Evolutionary conservation across 1,140 invertebrate genomes (phyloP), one percentile per base, ranked within the genome.

Genomic region (Heliconius nattereri): DNA sequence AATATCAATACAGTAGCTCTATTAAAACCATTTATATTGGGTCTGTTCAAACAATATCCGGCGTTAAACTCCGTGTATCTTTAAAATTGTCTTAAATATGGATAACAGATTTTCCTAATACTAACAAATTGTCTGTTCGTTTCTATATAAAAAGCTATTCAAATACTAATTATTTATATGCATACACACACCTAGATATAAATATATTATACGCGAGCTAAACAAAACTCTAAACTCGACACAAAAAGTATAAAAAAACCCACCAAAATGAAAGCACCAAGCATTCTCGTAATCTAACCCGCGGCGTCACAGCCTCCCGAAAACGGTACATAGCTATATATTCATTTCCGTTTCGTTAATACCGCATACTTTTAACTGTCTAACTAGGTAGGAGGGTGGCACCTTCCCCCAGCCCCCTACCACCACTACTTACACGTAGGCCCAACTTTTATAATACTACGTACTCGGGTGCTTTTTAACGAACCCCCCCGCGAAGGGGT

Each of bases 371-470:
- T 94, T 94, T 94, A 92, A 92, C 92, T 94, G 92, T 91, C 89
- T 90, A 90, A 90, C 88, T 90, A 89, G 89, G 89, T 89, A 85
- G 88, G 83, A 80, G 83, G 82, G 60, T 29, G 60, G 60, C 60
- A 23, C 77, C 78, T 72, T n/a, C 72, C 84, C 77, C 74, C 20
- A 70, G 78, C 84, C 83, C 83, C 81, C 85, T 86, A 57, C 54
- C 85, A 78, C 82, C 86, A 94, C 92, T 94, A 94, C 92, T 94
- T 94, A 92, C 88, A 93, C 92, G 91, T 92, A 94, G 92, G 92
- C 92, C 88, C 92, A 92, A 94, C 91, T 94, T 94, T 94, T 94
- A 94, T 94, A 94, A 92, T 94, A 93, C 90, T 92, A 92, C 90
- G 92, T 92, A 92, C 90, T 92, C 88, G 85, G 90, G 87, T 78